Percentiles rank a stretch among this genome's conserved stretches.
Conservation (phyloP, 2,113 vertebrate species). For the Papio anubis region DNA sequence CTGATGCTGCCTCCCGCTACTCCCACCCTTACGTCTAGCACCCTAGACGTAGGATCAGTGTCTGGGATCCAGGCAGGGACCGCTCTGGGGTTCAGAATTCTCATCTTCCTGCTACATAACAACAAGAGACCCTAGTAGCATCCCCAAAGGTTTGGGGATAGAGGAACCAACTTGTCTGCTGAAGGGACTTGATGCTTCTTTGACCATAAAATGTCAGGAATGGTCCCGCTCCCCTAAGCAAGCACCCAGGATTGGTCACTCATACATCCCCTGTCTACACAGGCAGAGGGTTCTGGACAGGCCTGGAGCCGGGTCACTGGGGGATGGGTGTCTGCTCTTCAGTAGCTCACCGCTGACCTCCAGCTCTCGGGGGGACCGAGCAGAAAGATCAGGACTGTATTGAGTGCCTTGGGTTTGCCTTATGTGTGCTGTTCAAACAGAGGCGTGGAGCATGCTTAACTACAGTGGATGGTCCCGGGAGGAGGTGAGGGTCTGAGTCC, state of each 20-base stretch:
- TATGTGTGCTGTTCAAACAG: background rate
- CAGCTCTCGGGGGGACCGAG: slow-evolving; percentile 2
- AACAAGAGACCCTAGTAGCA: too few species aligned
- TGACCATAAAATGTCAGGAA: background rate
- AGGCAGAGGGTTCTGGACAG: background rate
- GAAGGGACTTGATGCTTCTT: background rate
- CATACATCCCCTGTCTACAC: accelerated
- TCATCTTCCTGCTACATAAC: background rate
- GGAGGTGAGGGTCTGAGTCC: background rate
- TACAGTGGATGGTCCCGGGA: background rate
- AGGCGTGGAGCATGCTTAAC: accelerated
- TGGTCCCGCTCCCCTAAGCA: background rate
- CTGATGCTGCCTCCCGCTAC: too few species aligned
- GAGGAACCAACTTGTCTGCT: background rate
- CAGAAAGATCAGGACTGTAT: slow-evolving; percentile 60
- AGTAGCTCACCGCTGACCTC: background rate
- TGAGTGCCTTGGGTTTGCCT: background rate
- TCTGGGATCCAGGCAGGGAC: background rate
- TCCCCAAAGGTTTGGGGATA: background rate
- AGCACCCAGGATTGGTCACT: background rate
- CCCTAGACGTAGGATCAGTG: accelerated
- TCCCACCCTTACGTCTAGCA: background rate
- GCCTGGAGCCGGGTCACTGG: background rate
- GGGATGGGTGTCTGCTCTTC: slow-evolving; percentile 18
- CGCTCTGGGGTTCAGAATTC: background rate